Evolutionary conservation across 2,888 invertebrate species (phyloP), one percentile per base, ranked within the genome.

Genomic region (Syritta pipiens): DNA sequence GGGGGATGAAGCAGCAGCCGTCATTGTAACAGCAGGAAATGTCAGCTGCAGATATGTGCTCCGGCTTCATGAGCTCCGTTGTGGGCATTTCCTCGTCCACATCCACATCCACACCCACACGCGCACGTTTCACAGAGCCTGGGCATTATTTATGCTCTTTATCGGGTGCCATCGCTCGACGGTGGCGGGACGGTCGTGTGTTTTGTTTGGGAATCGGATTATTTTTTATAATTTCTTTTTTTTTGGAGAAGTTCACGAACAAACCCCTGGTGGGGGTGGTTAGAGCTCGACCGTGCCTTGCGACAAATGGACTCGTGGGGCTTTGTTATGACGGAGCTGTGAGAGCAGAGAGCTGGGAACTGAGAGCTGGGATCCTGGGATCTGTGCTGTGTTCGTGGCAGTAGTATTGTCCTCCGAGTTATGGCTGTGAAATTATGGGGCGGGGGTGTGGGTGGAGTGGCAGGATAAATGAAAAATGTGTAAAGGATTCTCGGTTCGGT

Each of bases 1-100:
- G 67, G 32, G 59, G 49, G 46, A 59, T 22, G 48, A 10, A 4
- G 40, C 48, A 40, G 19, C 62, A 46, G 53, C 42, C 72, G 57
- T 74, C 79, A 79, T 46, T 68, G 74, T 74, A 74, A 74, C 79
- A 79, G 79, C 79, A 79, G 79, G 79, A 74, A 68, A 57, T 62
- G 79, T 79, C 79, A 79, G 62, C 68, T 79, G 74, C 79, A 79
- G 79, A 72, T 5, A n/a, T 48, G 46, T 59, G 32, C 51, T 53
- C 14, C 6, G 44, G 51, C 63, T 71, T 77, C 77, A 77, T 72
- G 59, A 51, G 71, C 48, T 65, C 40, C 71, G 62, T 72, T 65
- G 53, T 57, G 63, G 24, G 37, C 44, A 24, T 48, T 46, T 53
- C 51, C 53, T 37, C 67, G 51, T 53, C 26, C 32, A 37, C 24